phyloP scores from a whole-genome alignment of 1,140 invertebrate species.

The Daktulosphaira vitifoliae region DNA sequence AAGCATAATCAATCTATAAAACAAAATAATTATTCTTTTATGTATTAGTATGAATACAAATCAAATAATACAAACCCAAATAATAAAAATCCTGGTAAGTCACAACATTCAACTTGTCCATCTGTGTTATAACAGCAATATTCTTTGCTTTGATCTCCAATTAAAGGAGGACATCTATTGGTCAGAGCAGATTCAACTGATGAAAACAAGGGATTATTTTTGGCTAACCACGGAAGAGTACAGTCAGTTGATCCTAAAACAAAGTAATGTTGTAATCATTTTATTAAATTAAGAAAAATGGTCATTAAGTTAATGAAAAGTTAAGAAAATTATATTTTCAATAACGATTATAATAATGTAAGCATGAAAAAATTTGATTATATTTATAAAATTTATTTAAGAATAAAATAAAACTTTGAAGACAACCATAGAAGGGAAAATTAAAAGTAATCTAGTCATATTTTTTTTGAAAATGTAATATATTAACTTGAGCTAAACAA shows the following conservation, averaged over 20 bases:
- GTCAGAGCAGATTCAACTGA: not conserved
- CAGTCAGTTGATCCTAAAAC: not conserved
- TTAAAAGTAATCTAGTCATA: too few species aligned
- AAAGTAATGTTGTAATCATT: too few species aligned
- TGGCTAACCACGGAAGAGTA: not conserved
- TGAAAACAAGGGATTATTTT: not conserved
- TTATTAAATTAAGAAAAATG: too few species aligned
- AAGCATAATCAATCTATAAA: not conserved
- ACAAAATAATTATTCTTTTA: not conserved
- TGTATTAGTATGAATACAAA: not conserved
- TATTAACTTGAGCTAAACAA: too few species aligned
- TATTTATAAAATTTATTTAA: too few species aligned
- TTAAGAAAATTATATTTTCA: too few species aligned
- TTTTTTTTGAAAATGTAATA: too few species aligned
- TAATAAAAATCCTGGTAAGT: not conserved
- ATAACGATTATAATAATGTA: too few species aligned
- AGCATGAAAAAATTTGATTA: too few species aligned
- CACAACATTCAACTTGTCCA: conserved; percentile 1
- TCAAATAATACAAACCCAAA: not conserved
- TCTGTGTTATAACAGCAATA: conserved; percentile 8
- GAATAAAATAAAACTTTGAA: too few species aligned
- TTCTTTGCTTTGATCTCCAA: not conserved
- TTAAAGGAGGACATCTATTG: not conserved
- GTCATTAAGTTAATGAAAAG: too few species aligned
- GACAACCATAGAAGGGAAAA: too few species aligned